Base-by-base conservation (phyloP, 2,888 invertebrate species). In the Bombyx huttoni region DNA sequence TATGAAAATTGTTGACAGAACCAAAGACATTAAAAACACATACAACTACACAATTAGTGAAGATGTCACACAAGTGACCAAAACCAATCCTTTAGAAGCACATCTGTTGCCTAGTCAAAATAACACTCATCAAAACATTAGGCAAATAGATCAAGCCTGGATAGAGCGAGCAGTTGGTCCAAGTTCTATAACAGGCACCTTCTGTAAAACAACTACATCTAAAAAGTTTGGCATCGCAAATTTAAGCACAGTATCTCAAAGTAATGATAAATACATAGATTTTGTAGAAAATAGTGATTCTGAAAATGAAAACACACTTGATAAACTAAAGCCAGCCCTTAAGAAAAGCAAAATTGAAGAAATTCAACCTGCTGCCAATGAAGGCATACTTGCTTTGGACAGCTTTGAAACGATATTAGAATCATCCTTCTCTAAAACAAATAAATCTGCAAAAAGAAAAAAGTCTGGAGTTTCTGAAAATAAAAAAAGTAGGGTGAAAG, bases 261-360 rank as follows among this genome's bases (percentile, higher is more conserved):
- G 8, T 14, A 49, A 13, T 40, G 49, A 53, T 35, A 53, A 51
- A 66, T 53, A 54, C 49, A 59, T 82, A 58, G 92, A 93, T 63
- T 91, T 91, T 67, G 93, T 94, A 63, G 95, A 95, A 72, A 92
- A 92, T 60, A 94, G 93, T 78, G 94, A 92, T 60, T 91, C 92
- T 46, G 93, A 93, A 49, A 89, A 90, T 55, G 89, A 89, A 57
- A 80, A 62, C 53, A 60, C 61, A 46, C 61, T 75, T 52, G 62
- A 64, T 50, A 86, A 90, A 62, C 68, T 90, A 46, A 87, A 91
- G 59, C 92, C 91, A 50, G 89, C 90, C 46, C 81, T 89, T 1
- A 92, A 92, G 62, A 89, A 90, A 59, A 81, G 89, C 51, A 89
- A 86, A 70, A 53, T 88, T 49, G 58, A 64, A 50, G 55, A 57